Percentiles rank a stretch among this genome's conserved stretches.
Evolutionary conservation across 2,113 vertebrate species (phyloP).

Genomic region (Nyctibius bracteatus): DNA sequence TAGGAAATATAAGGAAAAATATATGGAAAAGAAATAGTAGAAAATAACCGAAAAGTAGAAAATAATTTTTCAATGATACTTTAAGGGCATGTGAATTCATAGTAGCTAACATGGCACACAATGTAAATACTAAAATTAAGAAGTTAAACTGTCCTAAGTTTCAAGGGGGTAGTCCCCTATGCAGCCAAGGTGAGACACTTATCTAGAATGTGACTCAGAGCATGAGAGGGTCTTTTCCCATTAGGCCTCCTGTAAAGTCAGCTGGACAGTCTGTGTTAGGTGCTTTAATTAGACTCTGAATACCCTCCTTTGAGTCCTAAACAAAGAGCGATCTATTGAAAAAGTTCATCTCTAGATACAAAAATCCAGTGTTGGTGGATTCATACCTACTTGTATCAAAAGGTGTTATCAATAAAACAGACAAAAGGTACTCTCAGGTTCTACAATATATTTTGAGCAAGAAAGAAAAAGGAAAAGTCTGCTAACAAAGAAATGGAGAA

Average conservation of each 20-base stretch:
- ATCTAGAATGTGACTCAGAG: neutral
- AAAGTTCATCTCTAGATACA: neutral
- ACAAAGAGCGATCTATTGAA: neutral
- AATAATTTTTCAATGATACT: neutral
- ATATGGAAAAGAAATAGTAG: neutral
- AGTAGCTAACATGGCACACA: neutral
- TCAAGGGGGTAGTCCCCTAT: neutral
- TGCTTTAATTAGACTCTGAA: neutral
- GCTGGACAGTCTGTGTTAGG: neutral
- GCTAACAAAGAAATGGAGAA: neutral
- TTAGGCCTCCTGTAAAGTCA: neutral
- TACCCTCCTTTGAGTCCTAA: neutral
- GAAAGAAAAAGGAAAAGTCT: neutral
- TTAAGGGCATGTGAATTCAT: neutral
- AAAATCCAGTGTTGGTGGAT: neutral
- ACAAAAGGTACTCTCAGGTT: neutral
- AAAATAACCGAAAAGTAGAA: neutral
- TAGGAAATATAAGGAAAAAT: neutral
- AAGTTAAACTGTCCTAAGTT: neutral
- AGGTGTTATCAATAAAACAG: neutral
- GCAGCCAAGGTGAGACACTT: neutral
- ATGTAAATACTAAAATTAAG: neutral
- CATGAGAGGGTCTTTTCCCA: neutral
- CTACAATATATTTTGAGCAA: neutral
- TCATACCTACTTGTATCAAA: neutral